Evolutionary conservation across 2,113 vertebrate species (phyloP), one percentile per base, ranked within the genome.

Genomic region (Irena cyanogastra): DNA sequence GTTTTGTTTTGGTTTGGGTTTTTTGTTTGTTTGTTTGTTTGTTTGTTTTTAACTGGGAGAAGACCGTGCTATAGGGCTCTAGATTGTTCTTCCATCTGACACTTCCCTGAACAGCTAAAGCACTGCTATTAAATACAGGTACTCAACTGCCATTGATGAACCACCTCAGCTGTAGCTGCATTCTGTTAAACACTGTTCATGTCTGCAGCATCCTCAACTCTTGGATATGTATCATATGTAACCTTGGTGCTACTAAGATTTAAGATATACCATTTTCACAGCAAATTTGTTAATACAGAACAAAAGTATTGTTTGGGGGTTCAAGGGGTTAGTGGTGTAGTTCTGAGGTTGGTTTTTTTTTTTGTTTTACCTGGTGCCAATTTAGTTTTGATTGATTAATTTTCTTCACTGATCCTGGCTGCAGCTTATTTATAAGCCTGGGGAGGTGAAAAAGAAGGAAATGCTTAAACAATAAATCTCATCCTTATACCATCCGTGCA

Each of bases 341-440:
- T 87, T 95, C 42, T 42, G 61, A 74, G 71, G 20, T 49, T 16
- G 27, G 0, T 0, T 0, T 2, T 5, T 54, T 66, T 76, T 56
- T 78, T 76, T 70, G 56, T 87, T 96, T 98, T 98, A 99, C 99
- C 99, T 99, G 99, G 95, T 99, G 99, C 99, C 99, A 99, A 97
- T 99, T 99, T 88, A 99, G 97, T 72, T 99, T 98, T 82, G 99
- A 99, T 60, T 99, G 98, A 87, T 99, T 99, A 95, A 99, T 98
- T 98, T 99, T 99, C 98, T 98, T 99, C 84, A 99, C 98, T 33
- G 99, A 98, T 93, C 98, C 98, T 80, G 99, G 98, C 78, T 99
- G 98, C 54, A 99, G 98, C 91, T 99, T 99, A 94, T 99, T 99
- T 82, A 99, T 98, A 93, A 99, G 98, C 87, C 99, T 99, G 90